These are phyloP conservation scores for Gnatocerus cornutus DNA, from an alignment of 2,888 invertebrate genomes.

Conservation along the genomic window DNA sequence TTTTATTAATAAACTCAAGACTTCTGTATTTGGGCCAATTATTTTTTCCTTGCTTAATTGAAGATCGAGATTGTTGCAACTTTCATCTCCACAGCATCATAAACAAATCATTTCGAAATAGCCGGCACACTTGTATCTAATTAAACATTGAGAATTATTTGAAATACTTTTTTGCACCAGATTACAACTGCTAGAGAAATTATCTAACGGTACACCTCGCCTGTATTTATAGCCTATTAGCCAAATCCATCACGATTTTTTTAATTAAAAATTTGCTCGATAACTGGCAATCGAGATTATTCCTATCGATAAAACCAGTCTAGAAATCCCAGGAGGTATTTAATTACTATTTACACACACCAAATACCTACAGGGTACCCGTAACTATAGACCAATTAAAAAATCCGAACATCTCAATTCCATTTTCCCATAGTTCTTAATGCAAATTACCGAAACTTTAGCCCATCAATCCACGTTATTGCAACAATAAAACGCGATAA, in stretches of 20 bases:
- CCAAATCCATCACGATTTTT: slow-evolving; percentile 21
- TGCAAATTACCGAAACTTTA: slow-evolving; percentile 14
- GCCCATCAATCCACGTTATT: slow-evolving; percentile 9
- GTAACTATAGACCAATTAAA: slow-evolving; percentile 28
- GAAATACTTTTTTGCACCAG: too few relatives aligned
- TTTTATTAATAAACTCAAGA: too few relatives aligned
- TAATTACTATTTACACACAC: slow-evolving; percentile 37
- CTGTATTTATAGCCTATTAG: slow-evolving; percentile 20
- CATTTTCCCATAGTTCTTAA: slow-evolving; percentile 16
- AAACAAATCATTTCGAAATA: too few relatives aligned
- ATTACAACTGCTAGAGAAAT: background rate
- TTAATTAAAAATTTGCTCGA: slow-evolving; percentile 35
- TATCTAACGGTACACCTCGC: slow-evolving; percentile 3
- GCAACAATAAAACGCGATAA: slow-evolving; percentile 5
- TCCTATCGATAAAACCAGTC: slow-evolving; percentile 34
- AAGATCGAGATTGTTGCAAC: too few relatives aligned
- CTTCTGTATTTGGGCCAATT: too few relatives aligned
- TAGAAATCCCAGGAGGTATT: slow-evolving; percentile 32
- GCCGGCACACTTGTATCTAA: too few relatives aligned
- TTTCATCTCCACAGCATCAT: too few relatives aligned
- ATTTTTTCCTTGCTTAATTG: too few relatives aligned
- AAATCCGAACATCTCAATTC: slow-evolving; percentile 30
- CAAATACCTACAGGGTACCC: slow-evolving; percentile 22
- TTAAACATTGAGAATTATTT: too few relatives aligned
- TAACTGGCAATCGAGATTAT: slow-evolving; percentile 19